Conservation (phyloP, 2,797 vertebrate genomes). For the Anguilla megastoma region DNA sequence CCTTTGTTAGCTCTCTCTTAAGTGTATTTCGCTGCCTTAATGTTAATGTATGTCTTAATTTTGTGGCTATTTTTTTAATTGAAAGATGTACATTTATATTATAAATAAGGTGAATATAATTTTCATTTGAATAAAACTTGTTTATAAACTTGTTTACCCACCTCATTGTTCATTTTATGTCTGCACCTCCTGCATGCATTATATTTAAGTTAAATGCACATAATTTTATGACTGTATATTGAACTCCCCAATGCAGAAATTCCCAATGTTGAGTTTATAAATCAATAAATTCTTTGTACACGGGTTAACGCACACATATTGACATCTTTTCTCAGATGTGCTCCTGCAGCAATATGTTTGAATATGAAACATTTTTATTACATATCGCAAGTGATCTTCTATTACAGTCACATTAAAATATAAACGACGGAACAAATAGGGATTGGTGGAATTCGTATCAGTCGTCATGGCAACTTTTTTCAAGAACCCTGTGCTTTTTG, state of each 20-base stretch:
- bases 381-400: not conserved
- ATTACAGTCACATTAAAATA: not conserved
- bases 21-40: constrained; percentile 66
- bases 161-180: constrained; percentile 63
- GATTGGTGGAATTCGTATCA: constrained; percentile 9
- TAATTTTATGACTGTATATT: constrained; percentile 18
- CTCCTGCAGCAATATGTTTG: not conserved
- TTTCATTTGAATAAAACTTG: constrained; percentile 69
- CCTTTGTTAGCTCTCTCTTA: constrained; percentile 50
- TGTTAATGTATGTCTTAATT: constrained; percentile 45
- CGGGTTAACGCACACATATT: not conserved
- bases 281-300: not conserved
- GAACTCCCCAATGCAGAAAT: constrained; percentile 2
- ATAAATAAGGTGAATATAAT: constrained; percentile 56
- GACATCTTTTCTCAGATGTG: not conserved
- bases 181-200: constrained; percentile 60
- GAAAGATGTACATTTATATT: constrained; percentile 55
- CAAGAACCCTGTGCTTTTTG: constrained; percentile 38
- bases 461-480: constrained; percentile 24
- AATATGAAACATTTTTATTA: not conserved
- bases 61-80: constrained; percentile 43
- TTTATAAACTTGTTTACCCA: constrained; percentile 57
- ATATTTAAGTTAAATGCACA: constrained; percentile 41
- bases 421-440: not conserved
- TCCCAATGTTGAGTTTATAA: not conserved